These are phyloP conservation scores for Lymantria monacha DNA, from an alignment of 2,888 invertebrate genomes.

Conservation along the genomic window DNA sequence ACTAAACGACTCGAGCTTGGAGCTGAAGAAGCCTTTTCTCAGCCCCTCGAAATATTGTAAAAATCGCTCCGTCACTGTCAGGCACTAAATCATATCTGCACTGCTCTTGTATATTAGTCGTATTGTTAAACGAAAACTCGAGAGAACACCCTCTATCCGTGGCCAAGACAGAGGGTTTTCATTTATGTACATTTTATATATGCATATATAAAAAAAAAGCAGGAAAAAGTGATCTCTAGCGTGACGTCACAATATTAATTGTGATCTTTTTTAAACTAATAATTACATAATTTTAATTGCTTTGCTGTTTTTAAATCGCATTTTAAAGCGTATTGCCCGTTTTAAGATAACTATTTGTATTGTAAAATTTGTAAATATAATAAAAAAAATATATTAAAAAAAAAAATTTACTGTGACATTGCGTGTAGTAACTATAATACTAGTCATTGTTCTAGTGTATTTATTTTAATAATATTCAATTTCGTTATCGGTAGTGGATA, in stretches of 20 bases:
- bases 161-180: conserved; percentile 71
- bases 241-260: conserved; percentile 78
- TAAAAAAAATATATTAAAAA: conserved; percentile 36
- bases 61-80: conserved; percentile 75
- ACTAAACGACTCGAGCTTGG: conserved; percentile 77
- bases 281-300: conserved; percentile 45
- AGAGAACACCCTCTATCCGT: conserved; percentile 71
- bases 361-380: conserved; percentile 48
- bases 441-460: conserved; percentile 82
- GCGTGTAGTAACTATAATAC: conserved; percentile 69
- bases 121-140: conserved; percentile 59
- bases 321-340: conserved; percentile 66
- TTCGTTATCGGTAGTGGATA: conserved; percentile 39
- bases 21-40: conserved; percentile 49
- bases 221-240: conserved; percentile 71
- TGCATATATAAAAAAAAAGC: conserved; percentile 75
- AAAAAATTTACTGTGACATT: conserved; percentile 54
- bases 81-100: conserved; percentile 64
- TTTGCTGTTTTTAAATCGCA: conserved; percentile 63
- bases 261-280: conserved; percentile 57
- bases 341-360: conserved; percentile 46
- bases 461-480: conserved; percentile 58
- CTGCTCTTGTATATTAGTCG: conserved; percentile 69
- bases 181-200: conserved; percentile 65
- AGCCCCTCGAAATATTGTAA: conserved; percentile 63